These are phyloP conservation scores for Penelope pileata DNA, from an alignment of 2,113 vertebrate species.

Conservation along the genomic window DNA sequence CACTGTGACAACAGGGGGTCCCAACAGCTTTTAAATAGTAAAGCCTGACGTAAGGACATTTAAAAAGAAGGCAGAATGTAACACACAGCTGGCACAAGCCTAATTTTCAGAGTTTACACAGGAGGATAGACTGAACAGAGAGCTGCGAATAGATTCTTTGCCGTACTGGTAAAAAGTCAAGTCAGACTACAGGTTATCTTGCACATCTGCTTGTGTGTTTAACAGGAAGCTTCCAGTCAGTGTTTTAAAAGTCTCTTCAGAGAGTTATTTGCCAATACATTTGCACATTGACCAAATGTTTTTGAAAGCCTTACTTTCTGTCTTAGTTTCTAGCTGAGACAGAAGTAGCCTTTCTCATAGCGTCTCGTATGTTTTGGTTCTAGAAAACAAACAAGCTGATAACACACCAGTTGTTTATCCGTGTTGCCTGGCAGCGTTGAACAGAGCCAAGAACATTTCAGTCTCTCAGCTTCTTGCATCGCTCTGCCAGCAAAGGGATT, in stretches of 20 bases:
- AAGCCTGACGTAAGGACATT: not conserved
- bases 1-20: not conserved
- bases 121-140: not conserved
- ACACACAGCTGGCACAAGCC: not conserved
- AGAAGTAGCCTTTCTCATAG: too few species aligned
- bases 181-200: not conserved
- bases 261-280: not conserved
- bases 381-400: too few species aligned
- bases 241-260: not conserved
- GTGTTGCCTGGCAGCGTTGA: too few species aligned
- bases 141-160: not conserved
- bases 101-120: not conserved
- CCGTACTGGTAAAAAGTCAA: too few species aligned
- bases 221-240: not conserved
- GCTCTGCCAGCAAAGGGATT: too few species aligned
- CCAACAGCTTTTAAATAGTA: not conserved
- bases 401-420: too few species aligned
- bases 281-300: not conserved
- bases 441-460: too few species aligned
- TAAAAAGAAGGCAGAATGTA: not conserved
- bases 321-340: too few species aligned
- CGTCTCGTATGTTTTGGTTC: too few species aligned
- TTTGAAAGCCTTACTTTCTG: not conserved
- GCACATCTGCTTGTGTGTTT: rapidly evolving
- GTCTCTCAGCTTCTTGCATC: too few species aligned